These are phyloP conservation scores for Chionoecetes opilio DNA, from an alignment of 1,140 invertebrate species.

Conservation along the genomic window DNA sequence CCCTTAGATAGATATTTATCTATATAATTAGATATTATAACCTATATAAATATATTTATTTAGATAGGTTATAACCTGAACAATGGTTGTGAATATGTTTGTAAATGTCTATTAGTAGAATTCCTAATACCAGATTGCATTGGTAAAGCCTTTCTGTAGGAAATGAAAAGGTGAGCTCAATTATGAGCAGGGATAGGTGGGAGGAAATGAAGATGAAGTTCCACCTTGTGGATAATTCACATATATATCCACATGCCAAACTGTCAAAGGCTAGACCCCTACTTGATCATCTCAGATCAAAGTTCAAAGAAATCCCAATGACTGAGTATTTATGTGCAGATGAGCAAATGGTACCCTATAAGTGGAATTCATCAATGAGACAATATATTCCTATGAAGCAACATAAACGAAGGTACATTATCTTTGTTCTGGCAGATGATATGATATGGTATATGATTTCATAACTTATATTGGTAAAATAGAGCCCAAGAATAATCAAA, in stretches of 20 bases:
- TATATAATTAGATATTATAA: no score
- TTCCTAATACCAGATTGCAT: conserved; percentile 49
- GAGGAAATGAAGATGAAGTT: conserved; percentile 55
- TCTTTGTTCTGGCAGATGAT: conserved; percentile 59
- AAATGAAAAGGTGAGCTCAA: conserved; percentile 41
- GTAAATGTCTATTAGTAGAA: conserved; percentile 38
- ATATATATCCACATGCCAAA: conserved; percentile 3
- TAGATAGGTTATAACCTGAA: conserved; percentile 12
- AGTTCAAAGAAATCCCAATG: conserved; percentile 32
- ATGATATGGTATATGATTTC: conserved; percentile 61
- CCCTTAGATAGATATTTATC: not conserved
- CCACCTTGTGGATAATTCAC: conserved; percentile 45
- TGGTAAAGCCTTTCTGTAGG: not conserved
- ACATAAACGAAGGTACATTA: conserved; percentile 51
- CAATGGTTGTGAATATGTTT: conserved; percentile 48
- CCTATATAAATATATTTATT: no score
- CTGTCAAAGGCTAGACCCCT: not conserved
- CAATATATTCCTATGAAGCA: conserved; percentile 78
- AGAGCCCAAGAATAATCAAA: conserved; percentile 9
- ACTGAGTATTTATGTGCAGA: conserved; percentile 45
- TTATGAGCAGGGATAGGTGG: conserved; percentile 56
- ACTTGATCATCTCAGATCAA: conserved; percentile 36
- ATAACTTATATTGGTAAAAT: conserved; percentile 55
- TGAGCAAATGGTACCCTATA: conserved; percentile 73
- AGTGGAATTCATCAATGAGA: conserved; percentile 73